Percentiles rank a stretch among this genome's conserved stretches.
These are phyloP conservation scores for Zeus faber DNA, from an alignment of 2,113 vertebrate genomes.

Conservation along the genomic window DNA sequence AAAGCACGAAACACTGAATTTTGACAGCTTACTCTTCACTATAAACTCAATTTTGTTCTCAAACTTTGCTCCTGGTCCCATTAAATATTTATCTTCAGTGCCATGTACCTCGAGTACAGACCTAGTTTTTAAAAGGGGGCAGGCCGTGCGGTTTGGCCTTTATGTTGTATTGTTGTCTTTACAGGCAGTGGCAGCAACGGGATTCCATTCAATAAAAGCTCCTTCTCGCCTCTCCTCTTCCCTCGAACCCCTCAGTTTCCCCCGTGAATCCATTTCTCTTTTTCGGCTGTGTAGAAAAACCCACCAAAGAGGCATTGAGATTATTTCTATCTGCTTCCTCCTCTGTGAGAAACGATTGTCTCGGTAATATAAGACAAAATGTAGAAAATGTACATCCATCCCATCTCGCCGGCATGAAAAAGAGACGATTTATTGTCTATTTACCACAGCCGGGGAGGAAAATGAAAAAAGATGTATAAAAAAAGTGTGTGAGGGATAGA, in stretches of 20 bases:
- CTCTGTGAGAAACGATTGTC: constrained; percentile 26
- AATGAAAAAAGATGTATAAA: constrained; percentile 1
- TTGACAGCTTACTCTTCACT: background rate
- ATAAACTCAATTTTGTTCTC: background rate
- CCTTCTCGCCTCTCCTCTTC: no score
- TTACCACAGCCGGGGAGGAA: constrained; percentile 11
- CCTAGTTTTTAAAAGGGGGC: no score
- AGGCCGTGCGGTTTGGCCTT: no score
- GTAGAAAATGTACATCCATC: constrained; percentile 41
- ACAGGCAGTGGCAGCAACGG: no score
- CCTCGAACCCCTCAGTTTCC: background rate
- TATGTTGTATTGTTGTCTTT: no score
- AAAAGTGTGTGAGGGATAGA: background rate
- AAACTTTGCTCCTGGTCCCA: no score
- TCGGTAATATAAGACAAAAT: constrained; percentile 30
- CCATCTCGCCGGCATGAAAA: constrained; percentile 24
- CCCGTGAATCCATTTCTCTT: constrained; percentile 22
- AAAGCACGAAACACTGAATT: no score
- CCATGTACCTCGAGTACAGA: no score
- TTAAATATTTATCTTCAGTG: no score
- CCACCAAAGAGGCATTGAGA: constrained; percentile 7
- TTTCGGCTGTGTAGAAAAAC: constrained; percentile 9
- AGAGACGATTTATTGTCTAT: constrained; percentile 42
- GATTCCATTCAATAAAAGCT: no score
- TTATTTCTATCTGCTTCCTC: constrained; percentile 8